Evolutionary conservation across 2,797 vertebrate species (phyloP).

Genomic region (Columba guinea): DNA sequence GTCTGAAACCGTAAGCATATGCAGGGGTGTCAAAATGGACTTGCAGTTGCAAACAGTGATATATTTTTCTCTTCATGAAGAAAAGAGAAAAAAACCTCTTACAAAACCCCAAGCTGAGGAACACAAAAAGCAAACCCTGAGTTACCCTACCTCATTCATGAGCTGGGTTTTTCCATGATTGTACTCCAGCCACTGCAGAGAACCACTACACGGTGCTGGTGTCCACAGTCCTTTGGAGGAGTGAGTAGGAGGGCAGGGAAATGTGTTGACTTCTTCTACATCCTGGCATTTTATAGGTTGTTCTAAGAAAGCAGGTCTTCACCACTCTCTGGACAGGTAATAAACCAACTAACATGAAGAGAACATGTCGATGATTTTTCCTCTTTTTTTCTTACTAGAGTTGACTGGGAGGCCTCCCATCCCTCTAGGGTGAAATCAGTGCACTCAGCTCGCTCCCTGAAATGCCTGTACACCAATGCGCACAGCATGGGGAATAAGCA

Average conservation of each 20-base stretch:
- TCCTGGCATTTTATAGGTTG: neutral
- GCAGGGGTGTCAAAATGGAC: neutral
- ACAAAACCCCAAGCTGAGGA: neutral
- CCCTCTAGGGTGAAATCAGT: no score
- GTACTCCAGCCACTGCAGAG: neutral
- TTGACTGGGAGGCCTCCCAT: no score
- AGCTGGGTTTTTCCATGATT: fast-evolving
- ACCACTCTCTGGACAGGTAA: neutral
- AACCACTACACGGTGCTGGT: fast-evolving
- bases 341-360: neutral
- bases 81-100: neutral
- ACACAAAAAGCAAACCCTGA: neutral
- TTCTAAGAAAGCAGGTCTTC: neutral
- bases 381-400: neutral
- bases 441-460: no score
- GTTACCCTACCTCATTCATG: neutral
- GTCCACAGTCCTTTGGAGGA: fast-evolving
- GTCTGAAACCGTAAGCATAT: neutral
- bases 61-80: neutral
- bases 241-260: neutral
- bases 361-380: neutral
- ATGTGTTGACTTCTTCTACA: neutral
- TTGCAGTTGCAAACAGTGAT: neutral
- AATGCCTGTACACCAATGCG: no score
- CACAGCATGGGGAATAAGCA: no score